phyloP scores from a whole-genome alignment of 1,140 invertebrate genomes.

The Phocides pigmalion region DNA sequence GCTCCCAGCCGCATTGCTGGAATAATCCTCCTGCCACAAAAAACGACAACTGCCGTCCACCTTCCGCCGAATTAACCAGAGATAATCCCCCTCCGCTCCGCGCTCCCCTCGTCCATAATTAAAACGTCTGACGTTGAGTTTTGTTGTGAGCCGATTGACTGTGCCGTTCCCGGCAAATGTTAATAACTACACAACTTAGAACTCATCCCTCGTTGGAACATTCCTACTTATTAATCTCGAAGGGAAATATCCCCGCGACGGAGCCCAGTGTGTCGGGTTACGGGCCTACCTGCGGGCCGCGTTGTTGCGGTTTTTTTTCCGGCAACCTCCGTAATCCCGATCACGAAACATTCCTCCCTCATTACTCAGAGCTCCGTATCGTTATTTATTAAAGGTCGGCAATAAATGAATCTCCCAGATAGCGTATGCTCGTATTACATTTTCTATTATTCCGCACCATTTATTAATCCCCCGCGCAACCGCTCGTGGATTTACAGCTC shows the following conservation, averaged over 20 bases:
- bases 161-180: background rate
- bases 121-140: constrained; percentile 46
- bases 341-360: constrained; percentile 47
- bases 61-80: constrained; percentile 48
- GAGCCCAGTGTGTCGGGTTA: constrained; percentile 12
- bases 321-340: constrained; percentile 40
- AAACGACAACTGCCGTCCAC: constrained; percentile 39
- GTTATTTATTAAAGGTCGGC: constrained; percentile 49
- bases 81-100: constrained; percentile 42
- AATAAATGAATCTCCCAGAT: constrained; percentile 45
- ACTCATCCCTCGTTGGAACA: background rate
- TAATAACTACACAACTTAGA: constrained; percentile 3
- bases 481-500: constrained; percentile 15
- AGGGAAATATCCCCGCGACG: constrained; percentile 1
- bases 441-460: constrained; percentile 45
- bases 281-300: constrained; percentile 19
- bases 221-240: constrained; percentile 1
- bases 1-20: constrained; percentile 9
- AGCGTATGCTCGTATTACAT: constrained; percentile 38
- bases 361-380: constrained; percentile 51
- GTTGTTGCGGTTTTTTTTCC: constrained; percentile 36
- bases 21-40: constrained; percentile 41
- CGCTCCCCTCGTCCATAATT: constrained; percentile 46
- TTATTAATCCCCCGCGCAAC: constrained; percentile 36
- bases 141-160: constrained; percentile 19